phyloP scores from a whole-genome alignment of 1,140 invertebrate species.

The Melipona quadrifasciata region DNA sequence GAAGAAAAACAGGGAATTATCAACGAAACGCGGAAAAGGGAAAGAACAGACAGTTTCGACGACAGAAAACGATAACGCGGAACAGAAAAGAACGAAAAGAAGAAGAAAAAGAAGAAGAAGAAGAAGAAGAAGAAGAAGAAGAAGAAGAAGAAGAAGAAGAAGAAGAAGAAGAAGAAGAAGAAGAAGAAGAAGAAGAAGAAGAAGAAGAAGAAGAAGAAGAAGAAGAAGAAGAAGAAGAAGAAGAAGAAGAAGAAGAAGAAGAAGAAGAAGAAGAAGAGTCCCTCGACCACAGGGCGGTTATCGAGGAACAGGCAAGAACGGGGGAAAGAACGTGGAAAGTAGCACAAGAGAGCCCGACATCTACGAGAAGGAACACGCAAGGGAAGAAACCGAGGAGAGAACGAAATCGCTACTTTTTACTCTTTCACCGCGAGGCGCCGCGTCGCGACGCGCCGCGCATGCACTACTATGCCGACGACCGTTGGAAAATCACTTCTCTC shows the following conservation, averaged over 20 bases:
- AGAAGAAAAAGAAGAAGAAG: not conserved
- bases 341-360: slow-evolving; percentile 12
- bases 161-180: no score
- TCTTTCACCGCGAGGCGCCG: slow-evolving; percentile 37
- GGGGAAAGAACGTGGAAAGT: slow-evolving; percentile 23
- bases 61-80: no score
- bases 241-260: not conserved
- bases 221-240: not conserved
- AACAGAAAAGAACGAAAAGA: not conserved
- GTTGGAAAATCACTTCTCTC: slow-evolving; percentile 31
- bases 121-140: no score
- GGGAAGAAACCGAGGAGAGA: slow-evolving; percentile 22
- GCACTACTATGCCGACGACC: slow-evolving; percentile 41
- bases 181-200: not conserved
- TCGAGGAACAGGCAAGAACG: slow-evolving; percentile 2
- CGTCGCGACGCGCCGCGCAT: slow-evolving; percentile 45
- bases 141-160: not conserved
- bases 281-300: not conserved
- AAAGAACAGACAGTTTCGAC: not conserved
- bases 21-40: no score
- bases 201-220: no score
- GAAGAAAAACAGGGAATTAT: not conserved
- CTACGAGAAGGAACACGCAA: slow-evolving; percentile 15
- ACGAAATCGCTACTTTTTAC: slow-evolving; percentile 27
- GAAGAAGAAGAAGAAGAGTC: no score